These are phyloP conservation scores for Alsophila aescularia DNA, from an alignment of 2,888 invertebrate genomes.

Conservation along the genomic window DNA sequence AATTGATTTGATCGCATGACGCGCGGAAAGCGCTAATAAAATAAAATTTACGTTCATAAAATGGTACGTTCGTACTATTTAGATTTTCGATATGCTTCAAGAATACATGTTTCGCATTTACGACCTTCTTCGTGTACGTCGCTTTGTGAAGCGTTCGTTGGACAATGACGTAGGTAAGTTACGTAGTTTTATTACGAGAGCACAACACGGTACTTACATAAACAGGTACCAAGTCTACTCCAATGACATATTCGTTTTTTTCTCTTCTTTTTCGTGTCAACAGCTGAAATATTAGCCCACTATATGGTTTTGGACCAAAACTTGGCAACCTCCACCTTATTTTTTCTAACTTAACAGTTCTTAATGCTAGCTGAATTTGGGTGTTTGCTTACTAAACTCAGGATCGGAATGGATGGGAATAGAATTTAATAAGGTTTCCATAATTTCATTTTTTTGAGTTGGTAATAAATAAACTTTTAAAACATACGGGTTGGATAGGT, in stretches of 20 bases:
- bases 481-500: conserved; percentile 25
- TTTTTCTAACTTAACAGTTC: too few species aligned
- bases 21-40: conserved; percentile 52
- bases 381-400: too few species aligned
- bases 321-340: too few species aligned
- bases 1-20: conserved; percentile 49
- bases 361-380: too few species aligned
- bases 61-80: conserved; percentile 44
- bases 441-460: neutral
- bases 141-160: neutral
- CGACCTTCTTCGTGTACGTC: conserved; percentile 8
- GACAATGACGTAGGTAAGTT: conserved; percentile 21
- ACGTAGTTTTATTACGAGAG: conserved; percentile 4
- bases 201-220: neutral
- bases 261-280: neutral
- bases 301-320: too few species aligned
- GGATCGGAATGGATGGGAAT: too few species aligned
- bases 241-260: neutral
- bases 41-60: conserved; percentile 45
- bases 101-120: conserved; percentile 27
- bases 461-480: conserved; percentile 26
- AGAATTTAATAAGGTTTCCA: neutral
- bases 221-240: neutral
- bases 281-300: neutral
- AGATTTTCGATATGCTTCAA: conserved; percentile 35